Conservation (phyloP, 2,888 invertebrate genomes). For the Agrilus biguttatus region DNA sequence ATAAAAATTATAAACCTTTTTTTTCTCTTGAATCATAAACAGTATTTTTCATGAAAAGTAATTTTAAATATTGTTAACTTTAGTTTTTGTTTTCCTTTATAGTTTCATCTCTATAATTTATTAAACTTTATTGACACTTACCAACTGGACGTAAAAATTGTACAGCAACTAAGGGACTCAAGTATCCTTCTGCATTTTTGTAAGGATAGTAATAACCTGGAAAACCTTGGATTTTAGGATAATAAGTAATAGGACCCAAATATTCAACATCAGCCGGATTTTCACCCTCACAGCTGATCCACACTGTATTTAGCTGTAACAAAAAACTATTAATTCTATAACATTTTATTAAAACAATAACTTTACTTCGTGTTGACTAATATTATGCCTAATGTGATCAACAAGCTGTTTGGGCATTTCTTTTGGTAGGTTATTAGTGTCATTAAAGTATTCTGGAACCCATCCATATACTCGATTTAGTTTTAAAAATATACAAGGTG, state of each 20-base stretch:
- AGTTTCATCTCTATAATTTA: too few species aligned
- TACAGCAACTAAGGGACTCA: constrained; percentile 78
- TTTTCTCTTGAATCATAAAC: too few species aligned
- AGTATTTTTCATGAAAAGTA: too few species aligned
- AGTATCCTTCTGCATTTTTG: constrained; percentile 72
- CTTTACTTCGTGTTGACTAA: too few species aligned
- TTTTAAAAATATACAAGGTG: constrained; percentile 90
- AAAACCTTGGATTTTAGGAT: constrained; percentile 62
- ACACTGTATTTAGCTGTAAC: constrained; percentile 65
- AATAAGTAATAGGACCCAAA: constrained; percentile 70
- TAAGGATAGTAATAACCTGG: constrained; percentile 85
- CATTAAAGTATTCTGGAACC: constrained; percentile 71
- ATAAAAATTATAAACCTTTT: too few species aligned
- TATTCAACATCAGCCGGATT: constrained; percentile 86
- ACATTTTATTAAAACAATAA: too few species aligned
- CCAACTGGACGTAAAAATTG: constrained; percentile 69
- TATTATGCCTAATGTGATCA: constrained; percentile 39
- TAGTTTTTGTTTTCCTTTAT: too few species aligned
- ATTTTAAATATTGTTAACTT: too few species aligned
- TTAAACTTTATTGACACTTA: constrained; percentile 34
- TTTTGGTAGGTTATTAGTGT: constrained; percentile 49
- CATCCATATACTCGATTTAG: constrained; percentile 91
- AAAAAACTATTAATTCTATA: not conserved
- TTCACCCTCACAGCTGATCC: constrained; percentile 90
- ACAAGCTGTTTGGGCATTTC: constrained; percentile 63